Conservation (phyloP, 1,140 invertebrate species). For the Formica selysi region DNA sequence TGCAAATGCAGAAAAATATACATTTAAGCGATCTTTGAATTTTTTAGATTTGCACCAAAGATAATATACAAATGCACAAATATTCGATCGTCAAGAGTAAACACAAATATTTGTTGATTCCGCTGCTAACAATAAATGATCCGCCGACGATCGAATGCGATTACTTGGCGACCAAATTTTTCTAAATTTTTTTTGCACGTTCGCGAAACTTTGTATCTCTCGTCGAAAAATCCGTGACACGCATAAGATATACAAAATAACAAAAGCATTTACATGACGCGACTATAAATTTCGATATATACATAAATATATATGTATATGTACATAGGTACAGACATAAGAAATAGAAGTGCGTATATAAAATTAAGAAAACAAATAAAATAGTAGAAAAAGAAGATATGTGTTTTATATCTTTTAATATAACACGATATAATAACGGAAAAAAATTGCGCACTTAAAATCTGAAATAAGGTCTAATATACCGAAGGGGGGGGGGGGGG, state of each 20-base stretch:
- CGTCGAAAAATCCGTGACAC: background rate
- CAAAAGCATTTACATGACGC: background rate
- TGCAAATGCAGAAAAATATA: background rate
- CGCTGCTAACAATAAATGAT: background rate
- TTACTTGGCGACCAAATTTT: background rate
- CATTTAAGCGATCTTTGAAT: background rate
- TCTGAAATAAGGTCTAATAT: too few species aligned
- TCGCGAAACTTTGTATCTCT: background rate
- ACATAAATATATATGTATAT: background rate
- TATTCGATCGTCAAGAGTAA: conserved; percentile 15
- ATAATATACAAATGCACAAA: conserved; percentile 18
- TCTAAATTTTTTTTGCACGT: too few species aligned
- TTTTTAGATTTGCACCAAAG: background rate
- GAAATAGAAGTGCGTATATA: too few species aligned
- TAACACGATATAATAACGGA: background rate
- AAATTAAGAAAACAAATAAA: background rate
- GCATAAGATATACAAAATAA: background rate
- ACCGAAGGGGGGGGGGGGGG: too few species aligned
- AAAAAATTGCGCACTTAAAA: background rate
- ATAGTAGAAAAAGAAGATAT: too few species aligned
- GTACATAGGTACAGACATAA: background rate
- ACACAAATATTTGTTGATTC: conserved; percentile 21
- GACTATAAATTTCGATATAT: background rate
- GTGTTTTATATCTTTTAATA: background rate
- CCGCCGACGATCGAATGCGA: background rate